Evolutionary conservation across 2,888 invertebrate genomes (phyloP).

Genomic region (Cenopis cana): DNA sequence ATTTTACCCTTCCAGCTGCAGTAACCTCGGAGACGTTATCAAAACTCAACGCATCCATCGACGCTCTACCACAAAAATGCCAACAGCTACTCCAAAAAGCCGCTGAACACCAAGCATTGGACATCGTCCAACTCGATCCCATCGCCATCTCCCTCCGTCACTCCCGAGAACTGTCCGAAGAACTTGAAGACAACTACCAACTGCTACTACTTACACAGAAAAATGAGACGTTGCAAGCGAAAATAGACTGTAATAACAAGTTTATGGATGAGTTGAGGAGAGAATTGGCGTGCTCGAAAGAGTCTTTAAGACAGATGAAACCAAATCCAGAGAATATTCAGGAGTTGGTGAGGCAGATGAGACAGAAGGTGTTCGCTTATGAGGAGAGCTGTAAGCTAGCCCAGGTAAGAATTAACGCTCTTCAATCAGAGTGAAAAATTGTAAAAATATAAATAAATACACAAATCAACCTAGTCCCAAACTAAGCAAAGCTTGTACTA

Average conservation of each 20-base stretch:
- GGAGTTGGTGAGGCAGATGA: conserved; percentile 70
- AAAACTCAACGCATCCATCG: conserved; percentile 66
- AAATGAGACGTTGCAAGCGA: conserved; percentile 64
- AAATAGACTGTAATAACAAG: conserved; percentile 70
- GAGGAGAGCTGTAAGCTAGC: conserved; percentile 72
- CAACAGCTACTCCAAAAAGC: conserved; percentile 62
- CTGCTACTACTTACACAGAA: conserved; percentile 71
- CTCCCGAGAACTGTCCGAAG: conserved; percentile 58
- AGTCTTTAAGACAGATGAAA: conserved; percentile 57
- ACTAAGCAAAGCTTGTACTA: no score
- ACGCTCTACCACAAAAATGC: conserved; percentile 68
- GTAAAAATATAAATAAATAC: no score
- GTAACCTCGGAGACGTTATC: conserved; percentile 64
- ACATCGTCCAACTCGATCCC: conserved; percentile 63
- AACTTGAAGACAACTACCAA: conserved; percentile 70
- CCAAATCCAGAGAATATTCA: conserved; percentile 71
- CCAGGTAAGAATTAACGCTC: conserved; percentile 58
- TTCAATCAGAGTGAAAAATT: neutral
- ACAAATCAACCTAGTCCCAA: no score
- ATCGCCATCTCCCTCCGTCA: conserved; percentile 64
- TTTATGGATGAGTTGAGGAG: conserved; percentile 62
- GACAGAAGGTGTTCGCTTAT: conserved; percentile 71
- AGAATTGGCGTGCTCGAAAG: conserved; percentile 66
- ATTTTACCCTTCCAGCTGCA: conserved; percentile 54
- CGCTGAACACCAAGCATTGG: conserved; percentile 56